A percentile compares a stretch with the other conserved stretches of the same genome.
Conservation (phyloP, 1,140 invertebrate genomes). For the Scaptomyza hsui region DNA sequence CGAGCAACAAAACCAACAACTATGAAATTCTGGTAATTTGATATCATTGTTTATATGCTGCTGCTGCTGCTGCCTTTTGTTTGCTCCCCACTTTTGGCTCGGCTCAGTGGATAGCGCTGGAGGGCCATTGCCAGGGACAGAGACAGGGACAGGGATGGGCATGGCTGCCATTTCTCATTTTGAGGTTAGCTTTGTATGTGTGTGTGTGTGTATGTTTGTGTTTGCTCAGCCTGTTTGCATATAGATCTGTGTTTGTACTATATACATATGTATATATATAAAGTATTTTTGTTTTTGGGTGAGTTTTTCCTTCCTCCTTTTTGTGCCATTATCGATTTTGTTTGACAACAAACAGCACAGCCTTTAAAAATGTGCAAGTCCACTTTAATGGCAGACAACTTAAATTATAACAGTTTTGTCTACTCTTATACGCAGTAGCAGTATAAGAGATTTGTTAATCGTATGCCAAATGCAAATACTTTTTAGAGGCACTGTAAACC, state of each 20-base stretch:
- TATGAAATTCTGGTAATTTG: constrained; percentile 72
- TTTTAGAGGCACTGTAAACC: no score
- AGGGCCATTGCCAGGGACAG: constrained; percentile 12
- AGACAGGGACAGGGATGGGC: constrained; percentile 1
- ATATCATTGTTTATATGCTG: constrained; percentile 82
- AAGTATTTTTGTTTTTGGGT: constrained; percentile 6
- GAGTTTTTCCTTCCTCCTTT: constrained; percentile 17
- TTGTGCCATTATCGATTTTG: constrained; percentile 49
- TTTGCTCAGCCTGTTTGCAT: constrained; percentile 51
- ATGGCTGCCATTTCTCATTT: constrained; percentile 46
- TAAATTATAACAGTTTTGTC: no score
- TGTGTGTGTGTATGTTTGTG: constrained; percentile 3
- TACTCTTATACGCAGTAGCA: no score
- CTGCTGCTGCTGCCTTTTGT: constrained; percentile 52
- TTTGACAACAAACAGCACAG: constrained; percentile 9
- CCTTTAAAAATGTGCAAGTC: constrained; percentile 14
- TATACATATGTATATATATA: not conserved
- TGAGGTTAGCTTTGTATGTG: constrained; percentile 28
- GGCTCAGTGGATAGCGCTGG: constrained; percentile 24
- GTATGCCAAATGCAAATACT: no score
- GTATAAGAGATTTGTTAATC: no score
- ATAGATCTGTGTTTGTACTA: constrained; percentile 38
- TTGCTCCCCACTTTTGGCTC: constrained; percentile 74
- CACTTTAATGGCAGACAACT: constrained; percentile 13
- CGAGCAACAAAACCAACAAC: constrained; percentile 43